Conservation (phyloP, 2,797 vertebrate genomes). For the Pristis pectinata region DNA sequence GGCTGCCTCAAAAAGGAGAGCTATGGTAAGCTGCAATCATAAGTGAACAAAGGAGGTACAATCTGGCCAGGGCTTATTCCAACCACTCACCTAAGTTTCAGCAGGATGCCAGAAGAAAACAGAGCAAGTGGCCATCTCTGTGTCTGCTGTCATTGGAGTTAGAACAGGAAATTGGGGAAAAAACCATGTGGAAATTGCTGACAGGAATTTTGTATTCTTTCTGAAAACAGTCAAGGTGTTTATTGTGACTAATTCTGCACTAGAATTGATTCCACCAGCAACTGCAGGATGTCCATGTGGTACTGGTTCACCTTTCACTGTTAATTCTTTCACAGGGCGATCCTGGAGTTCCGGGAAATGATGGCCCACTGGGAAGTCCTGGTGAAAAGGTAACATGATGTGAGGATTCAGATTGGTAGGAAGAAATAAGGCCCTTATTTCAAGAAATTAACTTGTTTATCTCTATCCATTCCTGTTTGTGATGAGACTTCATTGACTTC, state of each 20-base stretch:
- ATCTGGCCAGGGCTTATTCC: neutral
- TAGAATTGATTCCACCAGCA: neutral
- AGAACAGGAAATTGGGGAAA: neutral
- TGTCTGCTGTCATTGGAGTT: neutral
- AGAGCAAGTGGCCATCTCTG: neutral
- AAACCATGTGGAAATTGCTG: neutral
- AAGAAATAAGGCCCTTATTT: too few species aligned
- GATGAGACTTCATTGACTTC: too few species aligned
- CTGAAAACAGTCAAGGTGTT: too few species aligned
- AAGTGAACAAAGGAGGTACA: neutral
- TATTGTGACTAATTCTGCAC: neutral
- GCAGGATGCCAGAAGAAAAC: neutral
- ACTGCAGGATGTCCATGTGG: too few species aligned
- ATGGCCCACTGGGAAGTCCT: neutral
- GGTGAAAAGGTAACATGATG: neutral
- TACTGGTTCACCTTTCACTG: neutral
- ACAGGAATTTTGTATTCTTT: neutral
- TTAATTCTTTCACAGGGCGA: neutral
- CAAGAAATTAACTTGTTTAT: too few species aligned
- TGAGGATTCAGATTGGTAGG: too few species aligned
- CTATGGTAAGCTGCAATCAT: neutral
- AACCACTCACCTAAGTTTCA: neutral
- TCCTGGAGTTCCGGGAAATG: neutral
- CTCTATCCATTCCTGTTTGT: too few species aligned
- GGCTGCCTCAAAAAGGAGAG: neutral